These are phyloP conservation scores for Trachelipus rathkii DNA, from an alignment of 1,140 invertebrate species.

Conservation along the genomic window DNA sequence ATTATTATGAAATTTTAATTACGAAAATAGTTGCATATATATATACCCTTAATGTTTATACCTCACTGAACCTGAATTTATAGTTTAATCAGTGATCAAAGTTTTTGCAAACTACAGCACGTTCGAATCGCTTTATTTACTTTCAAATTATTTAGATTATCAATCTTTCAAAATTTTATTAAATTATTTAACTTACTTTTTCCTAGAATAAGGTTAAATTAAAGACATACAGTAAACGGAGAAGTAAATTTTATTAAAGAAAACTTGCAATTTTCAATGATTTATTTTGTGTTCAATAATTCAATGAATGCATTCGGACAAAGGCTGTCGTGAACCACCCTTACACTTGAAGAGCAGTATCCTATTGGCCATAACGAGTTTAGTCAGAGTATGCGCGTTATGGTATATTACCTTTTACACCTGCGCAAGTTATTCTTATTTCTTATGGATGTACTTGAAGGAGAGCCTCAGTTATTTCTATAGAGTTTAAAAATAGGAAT, in stretches of 20 bases:
- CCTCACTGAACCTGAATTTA: not conserved
- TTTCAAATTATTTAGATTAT: no score
- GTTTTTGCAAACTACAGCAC: constrained; percentile 1
- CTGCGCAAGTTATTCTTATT: constrained; percentile 5
- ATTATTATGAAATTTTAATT: no score
- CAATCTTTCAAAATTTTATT: no score
- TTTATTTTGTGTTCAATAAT: not conserved
- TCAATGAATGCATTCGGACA: not conserved
- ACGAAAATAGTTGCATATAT: not conserved
- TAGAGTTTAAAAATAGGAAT: constrained; percentile 9
- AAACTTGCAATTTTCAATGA: no score
- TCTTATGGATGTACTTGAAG: constrained; percentile 8
- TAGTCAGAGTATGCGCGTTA: not conserved
- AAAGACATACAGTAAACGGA: no score
- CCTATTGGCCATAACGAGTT: constrained; percentile 8
- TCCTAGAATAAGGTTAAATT: no score
- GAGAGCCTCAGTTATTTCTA: not conserved
- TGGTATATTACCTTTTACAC: constrained; percentile 11
- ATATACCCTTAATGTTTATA: not conserved
- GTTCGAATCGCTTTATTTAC: not conserved
- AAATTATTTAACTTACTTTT: no score
- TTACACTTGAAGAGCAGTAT: constrained; percentile 1
- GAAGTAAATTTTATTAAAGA: no score
- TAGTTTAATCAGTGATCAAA: constrained; percentile 10
- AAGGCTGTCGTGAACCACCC: constrained; percentile 7